These are phyloP conservation scores for Rhogogaster chlorosoma DNA, from an alignment of 2,888 invertebrate genomes.

Conservation along the genomic window DNA sequence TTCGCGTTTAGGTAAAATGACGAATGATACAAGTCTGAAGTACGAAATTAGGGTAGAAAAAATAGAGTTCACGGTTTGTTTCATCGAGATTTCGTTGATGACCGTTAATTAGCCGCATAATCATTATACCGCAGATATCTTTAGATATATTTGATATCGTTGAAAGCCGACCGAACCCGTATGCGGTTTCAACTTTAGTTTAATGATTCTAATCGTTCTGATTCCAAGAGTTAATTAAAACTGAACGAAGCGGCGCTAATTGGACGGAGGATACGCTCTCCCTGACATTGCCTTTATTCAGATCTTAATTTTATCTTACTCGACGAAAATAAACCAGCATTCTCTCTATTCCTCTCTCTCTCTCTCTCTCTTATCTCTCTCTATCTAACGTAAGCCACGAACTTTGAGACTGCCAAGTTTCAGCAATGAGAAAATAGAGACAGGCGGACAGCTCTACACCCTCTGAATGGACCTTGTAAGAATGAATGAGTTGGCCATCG, in stretches of 20 bases:
- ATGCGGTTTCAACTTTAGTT: slow-evolving; percentile 7
- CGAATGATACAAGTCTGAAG: neutral
- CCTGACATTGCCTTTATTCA: slow-evolving; percentile 35
- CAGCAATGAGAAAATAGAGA: slow-evolving; percentile 18
- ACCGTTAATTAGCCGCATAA: neutral
- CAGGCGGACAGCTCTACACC: slow-evolving; percentile 8
- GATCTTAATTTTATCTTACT: slow-evolving; percentile 36
- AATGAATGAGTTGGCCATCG: slow-evolving; percentile 26
- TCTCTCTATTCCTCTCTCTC: neutral
- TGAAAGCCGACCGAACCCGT: neutral
- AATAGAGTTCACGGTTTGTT: neutral
- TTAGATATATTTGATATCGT: neutral
- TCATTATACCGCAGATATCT: neutral
- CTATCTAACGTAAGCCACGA: neutral
- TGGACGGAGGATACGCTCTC: slow-evolving; percentile 10
- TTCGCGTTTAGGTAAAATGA: neutral
- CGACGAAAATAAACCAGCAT: slow-evolving; percentile 24
- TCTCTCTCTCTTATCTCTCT: neutral
- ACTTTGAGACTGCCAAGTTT: slow-evolving; percentile 25
- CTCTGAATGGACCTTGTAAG: slow-evolving; percentile 12
- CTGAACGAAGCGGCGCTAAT: slow-evolving; percentile 19
- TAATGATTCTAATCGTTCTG: slow-evolving; percentile 25
- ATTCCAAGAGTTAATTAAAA: slow-evolving; percentile 27
- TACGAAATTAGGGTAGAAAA: neutral
- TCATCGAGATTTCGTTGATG: neutral